Evolutionary conservation across 1,140 invertebrate genomes (phyloP), one percentile per base, ranked within the genome.

Genomic region (Pogonomyrmex barbatus): DNA sequence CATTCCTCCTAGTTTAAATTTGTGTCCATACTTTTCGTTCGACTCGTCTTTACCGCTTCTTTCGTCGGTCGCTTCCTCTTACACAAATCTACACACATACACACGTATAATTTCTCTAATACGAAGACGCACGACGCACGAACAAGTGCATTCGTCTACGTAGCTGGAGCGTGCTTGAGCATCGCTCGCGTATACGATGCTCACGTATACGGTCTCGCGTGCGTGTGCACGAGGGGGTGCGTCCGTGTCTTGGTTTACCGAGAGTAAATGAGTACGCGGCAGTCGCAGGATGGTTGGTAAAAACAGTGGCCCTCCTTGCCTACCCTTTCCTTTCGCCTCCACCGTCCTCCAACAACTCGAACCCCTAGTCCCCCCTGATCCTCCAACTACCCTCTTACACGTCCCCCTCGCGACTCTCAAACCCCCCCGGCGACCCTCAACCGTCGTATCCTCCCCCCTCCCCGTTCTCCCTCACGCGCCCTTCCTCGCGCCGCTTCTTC

Each of bases 251-350:
- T 89, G 86, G 91, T 93, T 89, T 84, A 88, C 85, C 84, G 85
- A 87, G 91, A 93, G 92, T 92, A 92, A 92, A 93, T 91, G 92
- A 92, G 92, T 89, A 87, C 88, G 91, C 86, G 89, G 85, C 78
- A 91, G 85, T 91, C 88, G 85, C 88, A 88, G 84, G 87, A 88
- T 88, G 90, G 86, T 90, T 88, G 91, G 88, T 93, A 93, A 93
- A 93, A 93, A 93, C 92, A 92, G 89, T 91, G 90, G 86, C 87
- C 89, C 90, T 92, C 91, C 87, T 91, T 91, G 89, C 87, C 93
- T 89, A 83, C 88, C 87, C 89, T 86, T 86, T 83, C 85, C 90
- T 88, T 77, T 45, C 75, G 88, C 76, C 83, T 63, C 71, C 30
- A 36, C 86, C 85, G n/a, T 56, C 63, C 73, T 83, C 78, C 12